Conservation (phyloP, 2,797 vertebrate genomes). For the Otolemur crassicaudatus region DNA sequence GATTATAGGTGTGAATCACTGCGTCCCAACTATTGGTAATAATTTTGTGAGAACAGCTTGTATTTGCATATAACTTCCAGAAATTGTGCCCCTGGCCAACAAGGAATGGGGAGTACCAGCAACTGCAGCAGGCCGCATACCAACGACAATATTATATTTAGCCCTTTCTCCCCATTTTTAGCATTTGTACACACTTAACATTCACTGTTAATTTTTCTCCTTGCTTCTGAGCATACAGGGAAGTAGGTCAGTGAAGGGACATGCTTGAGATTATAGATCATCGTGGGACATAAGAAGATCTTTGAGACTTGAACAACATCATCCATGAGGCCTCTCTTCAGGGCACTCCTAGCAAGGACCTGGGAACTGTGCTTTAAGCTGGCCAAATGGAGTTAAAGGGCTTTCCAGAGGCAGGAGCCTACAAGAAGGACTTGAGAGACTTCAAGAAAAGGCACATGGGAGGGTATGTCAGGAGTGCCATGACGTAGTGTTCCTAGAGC, state of each 20-base stretch:
- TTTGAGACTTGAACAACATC: not conserved
- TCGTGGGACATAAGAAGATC: not conserved
- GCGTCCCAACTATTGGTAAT: not conserved
- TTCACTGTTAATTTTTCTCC: not conserved
- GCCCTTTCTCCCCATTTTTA: not conserved
- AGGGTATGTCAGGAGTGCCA: not conserved
- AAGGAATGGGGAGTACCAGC: not conserved
- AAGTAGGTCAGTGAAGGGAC: not conserved
- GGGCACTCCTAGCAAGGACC: not conserved
- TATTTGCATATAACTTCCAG: not conserved
- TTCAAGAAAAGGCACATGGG: not conserved
- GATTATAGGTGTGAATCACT: too few relatives aligned
- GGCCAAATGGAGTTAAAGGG: not conserved
- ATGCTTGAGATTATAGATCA: not conserved
- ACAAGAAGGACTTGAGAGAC: not conserved
- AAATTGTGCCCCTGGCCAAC: not conserved
- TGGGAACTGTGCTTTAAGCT: not conserved
- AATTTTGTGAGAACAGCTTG: not conserved
- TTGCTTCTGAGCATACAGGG: not conserved
- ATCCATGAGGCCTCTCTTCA: not conserved
- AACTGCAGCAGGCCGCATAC: not conserved
- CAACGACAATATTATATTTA: not conserved
- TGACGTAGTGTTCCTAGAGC: slow-evolving; percentile 51
- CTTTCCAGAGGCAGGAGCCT: not conserved
- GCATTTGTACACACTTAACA: not conserved